Conservation (phyloP, 2,113 vertebrate genomes). For the Crocuta crocuta region DNA sequence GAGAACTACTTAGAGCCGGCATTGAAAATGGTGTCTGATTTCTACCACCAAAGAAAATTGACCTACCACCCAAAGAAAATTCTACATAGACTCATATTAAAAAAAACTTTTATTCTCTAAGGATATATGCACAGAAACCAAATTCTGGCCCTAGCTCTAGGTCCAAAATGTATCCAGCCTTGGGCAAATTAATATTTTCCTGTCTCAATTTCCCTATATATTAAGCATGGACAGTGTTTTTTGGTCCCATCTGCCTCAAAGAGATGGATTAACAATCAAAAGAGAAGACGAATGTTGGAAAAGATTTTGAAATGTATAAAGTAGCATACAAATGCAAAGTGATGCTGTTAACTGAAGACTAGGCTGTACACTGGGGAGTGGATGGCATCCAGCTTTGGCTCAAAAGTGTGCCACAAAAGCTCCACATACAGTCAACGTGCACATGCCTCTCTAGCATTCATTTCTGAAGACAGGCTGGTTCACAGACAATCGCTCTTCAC, state of each 20-base stretch:
- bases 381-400: fast-evolving
- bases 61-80: background rate
- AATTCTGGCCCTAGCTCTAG: background rate
- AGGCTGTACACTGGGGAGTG: background rate
- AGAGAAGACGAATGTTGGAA: background rate
- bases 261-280: background rate
- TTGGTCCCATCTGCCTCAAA: background rate
- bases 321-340: background rate
- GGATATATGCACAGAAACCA: background rate
- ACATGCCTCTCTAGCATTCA: background rate
- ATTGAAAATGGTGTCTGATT: conserved; percentile 16
- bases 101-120: background rate
- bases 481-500: background rate
- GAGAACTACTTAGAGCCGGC: background rate
- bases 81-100: background rate
- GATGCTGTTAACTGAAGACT: background rate
- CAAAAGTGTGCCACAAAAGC: background rate
- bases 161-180: background rate
- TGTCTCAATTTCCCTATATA: background rate
- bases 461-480: background rate
- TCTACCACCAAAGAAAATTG: background rate
- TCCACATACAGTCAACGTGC: too few relatives aligned
- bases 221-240: background rate
- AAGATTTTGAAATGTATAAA: background rate
- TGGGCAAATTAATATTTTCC: background rate